Percentiles rank a stretch among this genome's conserved stretches.
These are phyloP conservation scores for Acanthurus leucopareius DNA, from an alignment of 2,797 vertebrate genomes.

Conservation along the genomic window DNA sequence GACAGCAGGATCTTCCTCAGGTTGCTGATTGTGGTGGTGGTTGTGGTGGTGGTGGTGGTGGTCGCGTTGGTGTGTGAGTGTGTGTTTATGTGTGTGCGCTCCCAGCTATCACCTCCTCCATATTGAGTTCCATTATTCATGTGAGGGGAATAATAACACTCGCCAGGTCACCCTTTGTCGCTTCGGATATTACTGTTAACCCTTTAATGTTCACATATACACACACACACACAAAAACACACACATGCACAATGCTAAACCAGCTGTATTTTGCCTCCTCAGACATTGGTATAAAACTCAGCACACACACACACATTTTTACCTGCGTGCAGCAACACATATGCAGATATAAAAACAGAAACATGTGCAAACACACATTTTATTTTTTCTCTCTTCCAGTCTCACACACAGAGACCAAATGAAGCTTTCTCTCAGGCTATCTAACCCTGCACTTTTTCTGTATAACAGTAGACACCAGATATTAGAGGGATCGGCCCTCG, in stretches of 20 bases:
- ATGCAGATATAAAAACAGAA: not conserved
- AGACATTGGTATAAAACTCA: constrained; percentile 36
- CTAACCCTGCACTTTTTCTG: constrained; percentile 6
- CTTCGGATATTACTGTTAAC: constrained; percentile 81
- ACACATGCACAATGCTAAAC: constrained; percentile 28
- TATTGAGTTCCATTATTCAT: constrained; percentile 87
- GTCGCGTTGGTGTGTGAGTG: constrained; percentile 8
- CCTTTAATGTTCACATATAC: constrained; percentile 35
- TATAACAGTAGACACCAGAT: constrained; percentile 53
- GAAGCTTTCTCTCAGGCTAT: constrained; percentile 14
- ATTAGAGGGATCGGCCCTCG: constrained; percentile 57
- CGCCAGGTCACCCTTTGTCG: constrained; percentile 66
- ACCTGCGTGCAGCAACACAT: not conserved
- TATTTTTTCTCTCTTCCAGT: not conserved
- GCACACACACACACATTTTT: constrained; percentile 7
- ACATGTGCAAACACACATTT: not conserved
- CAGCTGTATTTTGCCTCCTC: not conserved
- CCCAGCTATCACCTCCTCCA: constrained; percentile 72
- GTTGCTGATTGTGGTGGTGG: not conserved
- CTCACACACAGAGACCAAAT: constrained; percentile 6
- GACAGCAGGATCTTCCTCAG: constrained; percentile 38
- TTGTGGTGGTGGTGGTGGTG: constrained; percentile 4
- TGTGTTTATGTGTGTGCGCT: constrained; percentile 53
- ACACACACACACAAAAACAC: not conserved
- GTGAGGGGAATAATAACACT: constrained; percentile 80